Evolutionary conservation across 2,797 vertebrate genomes (phyloP).

Genomic region (Sebastes reedi): DNA sequence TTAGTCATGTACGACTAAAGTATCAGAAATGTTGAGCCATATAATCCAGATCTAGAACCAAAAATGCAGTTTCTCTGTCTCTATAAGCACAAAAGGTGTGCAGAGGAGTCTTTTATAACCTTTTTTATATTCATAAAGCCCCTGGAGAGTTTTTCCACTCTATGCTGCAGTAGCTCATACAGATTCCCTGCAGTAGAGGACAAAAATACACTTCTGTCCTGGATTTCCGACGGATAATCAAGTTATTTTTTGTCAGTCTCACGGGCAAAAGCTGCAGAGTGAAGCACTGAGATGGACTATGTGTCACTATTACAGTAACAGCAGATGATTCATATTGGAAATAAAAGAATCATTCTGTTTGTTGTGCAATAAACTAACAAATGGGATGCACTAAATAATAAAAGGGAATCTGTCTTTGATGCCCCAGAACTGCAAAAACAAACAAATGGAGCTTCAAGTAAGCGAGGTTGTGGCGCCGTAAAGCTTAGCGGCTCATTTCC

Average conservation of each 20-base stretch:
- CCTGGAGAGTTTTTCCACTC: neutral
- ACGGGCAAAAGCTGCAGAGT: neutral
- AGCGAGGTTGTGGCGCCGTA: neutral
- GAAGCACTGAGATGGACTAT: neutral
- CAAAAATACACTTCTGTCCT: conserved; percentile 41
- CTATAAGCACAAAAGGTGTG: neutral
- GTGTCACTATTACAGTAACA: neutral
- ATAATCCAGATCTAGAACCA: neutral
- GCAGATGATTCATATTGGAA: neutral
- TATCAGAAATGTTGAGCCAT: neutral
- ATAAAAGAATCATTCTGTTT: neutral
- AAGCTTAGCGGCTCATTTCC: conserved; percentile 16
- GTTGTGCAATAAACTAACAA: neutral
- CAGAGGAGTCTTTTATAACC: neutral
- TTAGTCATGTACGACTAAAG: neutral
- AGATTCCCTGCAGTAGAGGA: conserved; percentile 21
- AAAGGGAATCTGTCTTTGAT: neutral
- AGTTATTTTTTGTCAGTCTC: conserved; percentile 31
- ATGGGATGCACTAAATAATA: neutral
- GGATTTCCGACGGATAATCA: conserved; percentile 24
- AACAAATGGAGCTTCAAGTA: neutral
- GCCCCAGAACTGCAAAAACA: neutral
- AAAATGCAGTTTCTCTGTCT: neutral
- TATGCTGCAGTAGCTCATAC: conserved; percentile 2
- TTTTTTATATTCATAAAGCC: neutral